Evolutionary conservation across 2,113 vertebrate genomes (phyloP).

Genomic region (Terrapene triunguis): DNA sequence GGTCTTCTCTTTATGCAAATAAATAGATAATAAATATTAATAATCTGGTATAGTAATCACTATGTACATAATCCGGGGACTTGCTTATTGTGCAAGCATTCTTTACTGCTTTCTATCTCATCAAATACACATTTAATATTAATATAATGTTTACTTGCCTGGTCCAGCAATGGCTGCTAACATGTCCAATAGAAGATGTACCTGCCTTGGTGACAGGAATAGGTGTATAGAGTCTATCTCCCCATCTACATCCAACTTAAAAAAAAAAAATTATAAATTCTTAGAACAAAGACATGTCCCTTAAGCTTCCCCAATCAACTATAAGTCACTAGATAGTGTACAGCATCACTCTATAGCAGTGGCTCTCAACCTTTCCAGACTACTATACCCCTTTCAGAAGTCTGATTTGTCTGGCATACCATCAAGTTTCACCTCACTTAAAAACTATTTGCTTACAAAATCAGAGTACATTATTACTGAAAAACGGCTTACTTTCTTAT

Average conservation of each 20-base stretch:
- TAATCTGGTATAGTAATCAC: neutral
- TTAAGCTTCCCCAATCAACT: neutral
- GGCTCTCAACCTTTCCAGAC: neutral
- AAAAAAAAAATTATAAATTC: constrained; percentile 14
- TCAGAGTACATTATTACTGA: no score
- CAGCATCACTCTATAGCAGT: neutral
- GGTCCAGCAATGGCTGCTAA: constrained; percentile 91
- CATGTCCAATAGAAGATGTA: constrained; percentile 94
- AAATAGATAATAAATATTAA: neutral
- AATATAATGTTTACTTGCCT: constrained; percentile 80
- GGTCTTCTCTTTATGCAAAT: neutral
- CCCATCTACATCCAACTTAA: constrained; percentile 93
- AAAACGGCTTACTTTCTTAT: no score
- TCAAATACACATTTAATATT: neutral
- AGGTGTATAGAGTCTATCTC: constrained; percentile 91
- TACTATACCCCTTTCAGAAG: no score
- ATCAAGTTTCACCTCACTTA: no score
- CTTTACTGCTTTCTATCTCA: rapidly evolving
- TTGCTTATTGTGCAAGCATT: neutral
- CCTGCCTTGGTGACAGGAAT: constrained; percentile 94
- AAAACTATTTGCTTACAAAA: no score
- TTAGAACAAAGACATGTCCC: neutral
- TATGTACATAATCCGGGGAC: neutral
- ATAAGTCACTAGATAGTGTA: neutral
- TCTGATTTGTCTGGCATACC: no score